Evolutionary conservation across 2,797 vertebrate species (phyloP).

Genomic region (Catamblyrhynchus diadema): DNA sequence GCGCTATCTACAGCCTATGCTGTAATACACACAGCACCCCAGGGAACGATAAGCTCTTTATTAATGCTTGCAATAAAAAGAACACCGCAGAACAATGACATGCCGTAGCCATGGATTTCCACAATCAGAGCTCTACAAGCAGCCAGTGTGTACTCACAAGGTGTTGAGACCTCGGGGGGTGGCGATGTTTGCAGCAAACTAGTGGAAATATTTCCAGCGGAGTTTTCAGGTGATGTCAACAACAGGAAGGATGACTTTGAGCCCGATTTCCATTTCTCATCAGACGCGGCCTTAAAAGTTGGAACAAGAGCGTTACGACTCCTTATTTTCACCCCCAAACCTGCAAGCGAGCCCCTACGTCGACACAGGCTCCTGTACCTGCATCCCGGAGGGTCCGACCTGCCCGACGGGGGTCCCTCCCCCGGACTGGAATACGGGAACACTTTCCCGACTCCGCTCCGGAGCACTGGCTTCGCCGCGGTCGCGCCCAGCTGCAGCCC

Average conservation of each 20-base stretch:
- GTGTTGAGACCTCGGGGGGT: not conserved
- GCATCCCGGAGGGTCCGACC: not conserved
- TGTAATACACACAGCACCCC: not conserved
- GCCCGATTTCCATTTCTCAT: constrained; percentile 48
- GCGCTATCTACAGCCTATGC: not conserved
- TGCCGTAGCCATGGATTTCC: not conserved
- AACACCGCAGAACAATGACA: not conserved
- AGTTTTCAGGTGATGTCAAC: constrained; percentile 59
- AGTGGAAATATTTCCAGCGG: not conserved
- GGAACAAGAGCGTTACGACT: not conserved
- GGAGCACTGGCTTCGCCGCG: not conserved
- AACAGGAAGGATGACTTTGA: constrained; percentile 20
- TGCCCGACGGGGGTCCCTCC: accelerated
- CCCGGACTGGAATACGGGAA: not conserved
- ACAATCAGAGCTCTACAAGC: not conserved
- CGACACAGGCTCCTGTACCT: not conserved
- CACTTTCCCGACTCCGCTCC: not conserved
- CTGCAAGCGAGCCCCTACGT: accelerated
- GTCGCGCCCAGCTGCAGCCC: not conserved
- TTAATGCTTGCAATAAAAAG: not conserved
- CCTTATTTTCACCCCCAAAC: not conserved
- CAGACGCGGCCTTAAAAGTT: constrained; percentile 13
- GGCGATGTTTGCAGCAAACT: not conserved
- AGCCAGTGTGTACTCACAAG: not conserved
- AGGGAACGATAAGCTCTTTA: not conserved